Percentiles rank a stretch among this genome's conserved stretches.
Conservation (phyloP, 2,888 invertebrate species). For the Dioctria linearis region DNA sequence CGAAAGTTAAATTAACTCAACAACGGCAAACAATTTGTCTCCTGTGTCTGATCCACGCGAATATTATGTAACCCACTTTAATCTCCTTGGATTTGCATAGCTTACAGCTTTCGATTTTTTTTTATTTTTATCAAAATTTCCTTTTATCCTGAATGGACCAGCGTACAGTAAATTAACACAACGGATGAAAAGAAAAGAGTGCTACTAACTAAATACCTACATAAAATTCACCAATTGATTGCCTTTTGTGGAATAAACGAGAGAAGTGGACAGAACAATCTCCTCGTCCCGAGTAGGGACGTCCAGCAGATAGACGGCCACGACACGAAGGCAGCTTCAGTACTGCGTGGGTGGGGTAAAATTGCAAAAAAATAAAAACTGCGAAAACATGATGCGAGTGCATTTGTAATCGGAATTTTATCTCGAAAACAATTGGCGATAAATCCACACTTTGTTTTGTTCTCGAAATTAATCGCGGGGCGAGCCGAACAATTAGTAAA, state of each 20-base stretch:
- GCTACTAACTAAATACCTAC: conserved; percentile 5
- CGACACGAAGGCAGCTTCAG: neutral
- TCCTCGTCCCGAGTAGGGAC: neutral
- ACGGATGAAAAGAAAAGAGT: neutral
- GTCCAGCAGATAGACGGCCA: conserved; percentile 2
- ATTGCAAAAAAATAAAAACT: neutral
- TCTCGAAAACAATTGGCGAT: conserved; percentile 40
- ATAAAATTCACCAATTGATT: conserved; percentile 28
- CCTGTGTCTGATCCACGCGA: neutral
- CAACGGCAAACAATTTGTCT: neutral
- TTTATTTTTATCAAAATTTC: conserved; percentile 26
- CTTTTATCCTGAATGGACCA: neutral
- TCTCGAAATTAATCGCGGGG: conserved; percentile 39
- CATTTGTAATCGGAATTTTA: conserved; percentile 41
- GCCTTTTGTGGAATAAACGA: conserved; percentile 10
- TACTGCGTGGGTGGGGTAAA: too few relatives aligned
- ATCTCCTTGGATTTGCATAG: conserved; percentile 27
- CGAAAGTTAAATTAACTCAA: conserved; percentile 10
- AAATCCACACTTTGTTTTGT: conserved; percentile 43
- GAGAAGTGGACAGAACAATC: neutral
- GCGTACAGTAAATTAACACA: neutral
- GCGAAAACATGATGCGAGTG: conserved; percentile 32
- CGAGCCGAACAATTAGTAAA: conserved; percentile 40
- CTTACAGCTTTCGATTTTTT: neutral
- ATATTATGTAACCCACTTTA: conserved; percentile 23